A percentile compares a stretch with the other conserved stretches of the same genome.
Conservation (phyloP, 1,140 invertebrate species). For the Paracyclopina nana region DNA sequence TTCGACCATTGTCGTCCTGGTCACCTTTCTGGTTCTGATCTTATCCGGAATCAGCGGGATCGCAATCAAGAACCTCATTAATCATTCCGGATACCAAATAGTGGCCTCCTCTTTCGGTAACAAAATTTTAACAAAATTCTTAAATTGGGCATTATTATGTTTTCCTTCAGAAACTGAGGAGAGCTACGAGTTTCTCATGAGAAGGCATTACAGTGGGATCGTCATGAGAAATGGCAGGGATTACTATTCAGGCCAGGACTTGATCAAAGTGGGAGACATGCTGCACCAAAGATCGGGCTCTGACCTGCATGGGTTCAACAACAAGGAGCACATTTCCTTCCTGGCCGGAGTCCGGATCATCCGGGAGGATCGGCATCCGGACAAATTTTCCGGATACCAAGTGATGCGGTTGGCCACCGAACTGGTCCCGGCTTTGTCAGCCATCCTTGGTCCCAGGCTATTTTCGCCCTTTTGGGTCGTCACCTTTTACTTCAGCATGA, state of each 20-base stretch:
- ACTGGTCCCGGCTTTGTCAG: constrained; percentile 57
- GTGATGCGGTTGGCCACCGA: constrained; percentile 55
- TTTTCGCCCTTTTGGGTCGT: constrained; percentile 65
- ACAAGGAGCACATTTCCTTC: constrained; percentile 45
- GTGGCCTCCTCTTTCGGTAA: constrained; percentile 65
- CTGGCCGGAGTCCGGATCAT: constrained; percentile 44
- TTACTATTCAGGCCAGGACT: too few relatives aligned
- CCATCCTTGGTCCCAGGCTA: constrained; percentile 34
- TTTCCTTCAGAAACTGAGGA: too few relatives aligned
- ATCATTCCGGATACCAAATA: constrained; percentile 45
- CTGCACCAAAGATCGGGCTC: too few relatives aligned
- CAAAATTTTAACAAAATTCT: too few relatives aligned
- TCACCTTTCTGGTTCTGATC: constrained; percentile 50
- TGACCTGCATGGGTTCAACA: constrained; percentile 39
- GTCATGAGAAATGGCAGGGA: too few relatives aligned
- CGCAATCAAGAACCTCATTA: constrained; percentile 34
- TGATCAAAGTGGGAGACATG: too few relatives aligned
- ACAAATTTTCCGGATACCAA: constrained; percentile 35
- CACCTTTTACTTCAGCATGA: constrained; percentile 60
- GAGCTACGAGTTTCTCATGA: too few relatives aligned
- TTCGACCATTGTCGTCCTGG: constrained; percentile 49
- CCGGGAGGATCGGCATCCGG: constrained; percentile 32
- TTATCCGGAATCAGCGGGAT: constrained; percentile 55
- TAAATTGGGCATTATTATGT: too few relatives aligned
- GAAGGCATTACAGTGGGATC: too few relatives aligned